Evolutionary conservation across 2,888 invertebrate genomes (phyloP).

Genomic region (Philaethria dido): DNA sequence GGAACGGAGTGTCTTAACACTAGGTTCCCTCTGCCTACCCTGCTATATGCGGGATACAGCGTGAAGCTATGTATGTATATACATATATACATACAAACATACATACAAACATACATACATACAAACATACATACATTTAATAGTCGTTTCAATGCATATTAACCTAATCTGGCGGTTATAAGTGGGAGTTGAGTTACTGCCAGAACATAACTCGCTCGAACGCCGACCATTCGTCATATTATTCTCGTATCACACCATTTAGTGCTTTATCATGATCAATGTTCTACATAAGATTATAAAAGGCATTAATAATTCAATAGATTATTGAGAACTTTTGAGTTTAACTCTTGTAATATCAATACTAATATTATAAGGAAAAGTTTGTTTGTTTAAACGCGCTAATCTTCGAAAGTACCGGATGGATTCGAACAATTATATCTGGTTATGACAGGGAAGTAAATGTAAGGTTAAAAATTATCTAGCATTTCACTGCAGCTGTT

Average conservation of each 20-base stretch:
- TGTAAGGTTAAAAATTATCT: too few species aligned
- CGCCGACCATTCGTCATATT: constrained; percentile 40
- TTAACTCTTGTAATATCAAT: background rate
- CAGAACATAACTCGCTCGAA: constrained; percentile 36
- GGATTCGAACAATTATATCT: too few species aligned
- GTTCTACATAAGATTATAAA: constrained; percentile 38
- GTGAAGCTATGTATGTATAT: background rate
- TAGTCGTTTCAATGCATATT: constrained; percentile 25
- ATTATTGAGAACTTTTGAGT: constrained; percentile 18
- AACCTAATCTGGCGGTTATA: constrained; percentile 36
- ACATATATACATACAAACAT: background rate
- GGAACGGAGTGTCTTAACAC: too few species aligned
- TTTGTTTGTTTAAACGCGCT: too few species aligned
- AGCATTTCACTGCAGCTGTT: too few species aligned
- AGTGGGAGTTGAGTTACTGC: constrained; percentile 41
- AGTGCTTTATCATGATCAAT: constrained; percentile 39
- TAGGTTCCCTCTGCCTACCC: too few species aligned
- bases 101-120: constrained; percentile 1
- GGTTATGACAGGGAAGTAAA: too few species aligned
- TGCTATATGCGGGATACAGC: too few species aligned
- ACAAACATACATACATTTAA: background rate
- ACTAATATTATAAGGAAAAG: too few species aligned
- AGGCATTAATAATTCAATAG: constrained; percentile 39
- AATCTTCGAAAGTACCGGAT: too few species aligned
- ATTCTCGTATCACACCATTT: constrained; percentile 37